Base-by-base conservation (phyloP, 2,797 vertebrate species). In the Danio kyathit region DNA sequence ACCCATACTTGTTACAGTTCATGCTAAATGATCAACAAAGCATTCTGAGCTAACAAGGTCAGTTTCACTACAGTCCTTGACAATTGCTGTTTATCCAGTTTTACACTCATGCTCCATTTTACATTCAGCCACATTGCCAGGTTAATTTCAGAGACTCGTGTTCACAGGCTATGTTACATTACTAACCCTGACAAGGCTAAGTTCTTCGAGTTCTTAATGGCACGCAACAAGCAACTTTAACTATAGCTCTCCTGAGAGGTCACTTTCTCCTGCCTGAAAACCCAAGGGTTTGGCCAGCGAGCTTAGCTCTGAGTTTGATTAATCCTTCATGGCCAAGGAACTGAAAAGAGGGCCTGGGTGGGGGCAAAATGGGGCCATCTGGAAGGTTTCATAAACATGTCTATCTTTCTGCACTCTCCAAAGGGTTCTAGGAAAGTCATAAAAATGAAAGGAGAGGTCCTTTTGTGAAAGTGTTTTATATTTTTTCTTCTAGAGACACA, bases 371-470 rank as follows among this genome's bases (percentile, higher is more conserved):
- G 60, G 85, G 90, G 92, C 93, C 94, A 95, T 95, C 94, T 95
- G 94, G 94, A 95, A 94, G 91, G 87, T 90, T 94, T 94, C 92
- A 94, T 93, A 95, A 95, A 95, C 94, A 94, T 94, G 93, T 91
- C 91, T 91, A 91, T 94, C 93, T 94, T 93, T 94, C 92, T 88
- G 90, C 88, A 86, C 91, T 93, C 91, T 93, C 93, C 89, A 93
- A 94, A 92, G 92, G 91, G 91, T 94, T 94, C 92, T 93, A 93
- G 90, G 91, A 94, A 94, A 94, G 93, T 93, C 90, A 89, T 94
- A 93, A 95, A 94, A 94, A 92, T 92, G 90, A 94, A 94, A 93
- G 89, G 89, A 93, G 91, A 92, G 91, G 91, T 93, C 91, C 90
- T 92, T 84, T 91, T 91, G 88, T 88, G 84, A 19, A 78, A 54